These are phyloP conservation scores for Chiloscyllium punctatum DNA, from an alignment of 2,797 vertebrate species.

Conservation along the genomic window DNA sequence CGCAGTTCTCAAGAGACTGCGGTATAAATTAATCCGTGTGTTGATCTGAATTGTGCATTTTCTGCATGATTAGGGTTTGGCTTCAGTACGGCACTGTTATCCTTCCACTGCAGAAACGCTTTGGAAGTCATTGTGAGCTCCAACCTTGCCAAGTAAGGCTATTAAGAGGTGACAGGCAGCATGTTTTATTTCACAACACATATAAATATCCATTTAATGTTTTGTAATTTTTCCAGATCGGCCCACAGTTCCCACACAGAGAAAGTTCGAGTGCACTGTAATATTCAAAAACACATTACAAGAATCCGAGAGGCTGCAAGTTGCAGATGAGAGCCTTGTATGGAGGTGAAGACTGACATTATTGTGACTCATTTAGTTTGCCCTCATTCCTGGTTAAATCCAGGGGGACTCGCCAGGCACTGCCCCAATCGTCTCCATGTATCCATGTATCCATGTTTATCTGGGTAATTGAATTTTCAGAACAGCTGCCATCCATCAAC, in stretches of 20 bases:
- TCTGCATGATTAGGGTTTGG: constrained; percentile 63
- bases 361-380: background rate
- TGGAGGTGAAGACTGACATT: background rate
- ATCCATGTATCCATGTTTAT: background rate
- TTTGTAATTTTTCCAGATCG: background rate
- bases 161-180: constrained; percentile 7
- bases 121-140: constrained; percentile 53
- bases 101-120: constrained; percentile 53
- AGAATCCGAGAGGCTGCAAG: background rate
- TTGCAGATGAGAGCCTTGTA: background rate
- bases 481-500: background rate
- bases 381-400: background rate
- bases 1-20: constrained; percentile 48
- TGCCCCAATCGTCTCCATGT: background rate
- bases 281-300: background rate
- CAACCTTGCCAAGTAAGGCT: constrained; percentile 39
- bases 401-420: background rate
- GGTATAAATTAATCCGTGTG: constrained; percentile 60
- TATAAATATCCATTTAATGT: constrained; percentile 33
- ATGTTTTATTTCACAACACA: constrained; percentile 30
- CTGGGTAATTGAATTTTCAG: background rate
- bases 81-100: constrained; percentile 50
- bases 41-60: constrained; percentile 59
- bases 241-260: background rate
- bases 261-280: background rate